Percentiles rank a stretch among this genome's conserved stretches.
Conservation (phyloP, 2,888 invertebrate species). For the Kuschelorhynchus macadamiae region DNA sequence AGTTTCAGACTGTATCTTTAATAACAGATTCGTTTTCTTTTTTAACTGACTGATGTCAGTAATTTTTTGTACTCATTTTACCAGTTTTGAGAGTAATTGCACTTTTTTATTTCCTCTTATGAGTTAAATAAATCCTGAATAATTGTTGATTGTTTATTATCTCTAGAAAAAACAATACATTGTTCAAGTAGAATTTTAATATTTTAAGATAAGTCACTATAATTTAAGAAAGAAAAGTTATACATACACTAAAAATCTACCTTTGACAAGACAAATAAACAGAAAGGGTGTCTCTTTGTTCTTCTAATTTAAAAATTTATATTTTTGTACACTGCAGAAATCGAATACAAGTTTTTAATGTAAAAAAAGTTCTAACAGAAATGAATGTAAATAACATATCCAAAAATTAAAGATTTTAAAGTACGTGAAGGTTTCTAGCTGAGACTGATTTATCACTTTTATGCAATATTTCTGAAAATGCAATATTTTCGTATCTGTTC, state of each 20-base stretch:
- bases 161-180: not conserved
- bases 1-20: too few species aligned
- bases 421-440: conserved; percentile 18
- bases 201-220: conserved; percentile 11
- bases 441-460: too few species aligned
- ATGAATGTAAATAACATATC: conserved; percentile 36
- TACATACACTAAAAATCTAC: conserved; percentile 15
- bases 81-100: too few species aligned
- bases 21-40: too few species aligned
- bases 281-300: conserved; percentile 22
- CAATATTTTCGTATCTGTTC: too few species aligned
- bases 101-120: not conserved
- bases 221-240: conserved; percentile 14
- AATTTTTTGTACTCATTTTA: too few species aligned
- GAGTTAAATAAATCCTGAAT: not conserved
- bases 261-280: conserved; percentile 24
- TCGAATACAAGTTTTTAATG: conserved; percentile 14
- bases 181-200: too few species aligned
- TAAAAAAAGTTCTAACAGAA: conserved; percentile 23
- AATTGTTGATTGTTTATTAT: conserved; percentile 5
- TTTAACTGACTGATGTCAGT: too few species aligned
- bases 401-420: conserved; percentile 19
- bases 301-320: conserved; percentile 35
- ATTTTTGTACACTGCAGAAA: conserved; percentile 29
- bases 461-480: too few species aligned